A percentile compares a stretch with the other conserved stretches of the same genome.
Conservation (phyloP, 2,888 invertebrate genomes). For the Thalpophila matura region DNA sequence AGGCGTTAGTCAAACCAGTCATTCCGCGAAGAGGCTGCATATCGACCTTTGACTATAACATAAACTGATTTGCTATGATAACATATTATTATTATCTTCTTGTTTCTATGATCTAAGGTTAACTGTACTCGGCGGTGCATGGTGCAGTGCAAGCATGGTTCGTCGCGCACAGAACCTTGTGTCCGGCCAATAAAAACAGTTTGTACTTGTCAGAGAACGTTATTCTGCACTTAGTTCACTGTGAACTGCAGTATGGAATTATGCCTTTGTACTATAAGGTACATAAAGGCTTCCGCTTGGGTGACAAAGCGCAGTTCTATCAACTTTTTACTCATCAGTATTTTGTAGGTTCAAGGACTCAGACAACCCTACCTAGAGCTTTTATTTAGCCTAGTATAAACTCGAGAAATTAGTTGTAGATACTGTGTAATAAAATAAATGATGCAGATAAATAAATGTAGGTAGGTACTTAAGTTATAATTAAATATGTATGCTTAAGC, state of each 20-base stretch:
- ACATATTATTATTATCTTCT: too few relatives aligned
- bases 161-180: background rate
- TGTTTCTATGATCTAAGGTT: too few relatives aligned
- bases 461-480: too few relatives aligned
- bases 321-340: slow-evolving; percentile 16
- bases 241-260: slow-evolving; percentile 18
- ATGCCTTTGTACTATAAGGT: slow-evolving; percentile 20
- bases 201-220: slow-evolving; percentile 4
- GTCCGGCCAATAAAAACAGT: slow-evolving; percentile 14
- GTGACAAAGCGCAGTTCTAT: slow-evolving; percentile 6
- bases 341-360: slow-evolving; percentile 5
- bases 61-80: too few relatives aligned
- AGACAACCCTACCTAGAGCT: background rate
- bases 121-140: background rate
- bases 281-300: slow-evolving; percentile 24
- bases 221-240: slow-evolving; percentile 24
- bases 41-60: too few relatives aligned
- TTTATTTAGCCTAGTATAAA: too few relatives aligned
- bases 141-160: background rate
- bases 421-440: too few relatives aligned
- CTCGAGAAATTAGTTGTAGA: too few relatives aligned
- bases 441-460: too few relatives aligned
- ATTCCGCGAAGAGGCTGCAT: too few relatives aligned
- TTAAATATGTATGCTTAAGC: too few relatives aligned
- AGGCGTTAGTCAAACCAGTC: too few relatives aligned